Evolutionary conservation across 2,113 vertebrate genomes (phyloP).

Genomic region (Ibidorhyncha struthersii): DNA sequence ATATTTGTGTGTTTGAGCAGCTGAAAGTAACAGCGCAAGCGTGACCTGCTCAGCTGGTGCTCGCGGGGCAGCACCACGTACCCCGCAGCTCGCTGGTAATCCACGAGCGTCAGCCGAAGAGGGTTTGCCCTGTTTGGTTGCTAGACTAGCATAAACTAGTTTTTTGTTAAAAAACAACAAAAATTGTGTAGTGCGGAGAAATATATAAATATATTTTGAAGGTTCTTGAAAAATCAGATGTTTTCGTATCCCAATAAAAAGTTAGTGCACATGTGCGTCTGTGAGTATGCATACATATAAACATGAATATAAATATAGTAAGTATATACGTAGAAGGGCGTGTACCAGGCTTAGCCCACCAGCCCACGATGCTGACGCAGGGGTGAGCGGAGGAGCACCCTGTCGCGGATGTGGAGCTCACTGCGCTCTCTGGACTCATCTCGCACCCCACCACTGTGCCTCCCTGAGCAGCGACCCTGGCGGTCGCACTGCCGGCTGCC

Average conservation of each 20-base stretch:
- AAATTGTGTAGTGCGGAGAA: not conserved
- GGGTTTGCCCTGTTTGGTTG: not conserved
- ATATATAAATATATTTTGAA: not conserved
- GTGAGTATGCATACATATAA: not conserved
- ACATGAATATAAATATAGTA: not conserved
- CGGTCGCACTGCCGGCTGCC: not conserved
- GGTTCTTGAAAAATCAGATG: not conserved
- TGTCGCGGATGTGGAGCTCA: not conserved
- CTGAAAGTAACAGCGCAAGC: not conserved
- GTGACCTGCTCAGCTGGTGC: accelerated
- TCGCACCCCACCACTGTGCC: not conserved
- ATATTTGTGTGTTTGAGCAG: not conserved
- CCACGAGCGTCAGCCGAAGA: not conserved
- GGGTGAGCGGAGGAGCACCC: not conserved
- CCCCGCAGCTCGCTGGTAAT: not conserved
- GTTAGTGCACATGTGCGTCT: no score
- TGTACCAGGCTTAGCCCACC: not conserved
- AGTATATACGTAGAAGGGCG: no score
- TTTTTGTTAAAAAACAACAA: not conserved
- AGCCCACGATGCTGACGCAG: not conserved
- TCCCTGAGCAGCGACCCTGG: not conserved
- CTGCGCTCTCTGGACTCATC: accelerated
- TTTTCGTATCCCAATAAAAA: not conserved
- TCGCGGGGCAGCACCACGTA: accelerated
- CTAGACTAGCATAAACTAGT: no score